Base-by-base conservation (phyloP, 2,888 invertebrate genomes). In the Capitulum mitella region DNA sequence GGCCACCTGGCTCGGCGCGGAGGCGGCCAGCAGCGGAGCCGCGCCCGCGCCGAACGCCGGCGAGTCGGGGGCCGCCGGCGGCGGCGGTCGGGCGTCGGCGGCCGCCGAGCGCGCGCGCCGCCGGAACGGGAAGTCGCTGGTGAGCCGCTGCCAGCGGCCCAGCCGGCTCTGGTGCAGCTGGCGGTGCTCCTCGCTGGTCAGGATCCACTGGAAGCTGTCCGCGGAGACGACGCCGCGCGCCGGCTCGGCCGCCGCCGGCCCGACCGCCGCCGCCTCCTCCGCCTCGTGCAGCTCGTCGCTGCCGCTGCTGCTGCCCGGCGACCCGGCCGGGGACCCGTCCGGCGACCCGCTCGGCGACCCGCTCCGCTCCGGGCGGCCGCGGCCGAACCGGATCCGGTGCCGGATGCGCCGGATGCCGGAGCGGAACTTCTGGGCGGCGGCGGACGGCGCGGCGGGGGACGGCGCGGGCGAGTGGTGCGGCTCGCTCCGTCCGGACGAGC, bases 151-250 rank as follows among this genome's bases (percentile, higher is more conserved):
- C 70, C 70, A 70, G n/a, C 70, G 70, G 8, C 37, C 70, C 26
- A 26, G 26, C 6, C 70, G 37, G 6, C 40, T 40, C 70, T 37
- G 70, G 3, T 58, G 58, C 58, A 58, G 29, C 8, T 58, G 58
- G 29, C 29, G 58, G 29, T 29, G 58, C 70, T 70, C 70, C 40
- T 70, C 70, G 10, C 40, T 37, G 8, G 70, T 70, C 70, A 70
- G 70, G 40, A 70, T 70, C 70, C 70, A 70, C 19, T 40, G 70
- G 70, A 70, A 70, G 22, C 70, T 70, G 26, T 70, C 70, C 19
- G 70, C 26, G 6, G 70, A 70, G 19, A 70, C 37, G 40, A 34
- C 19, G 19, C 37, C 70, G 40, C 12, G 70, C 37, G 37, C 29
- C 29, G n/a, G 58, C n/a, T 29, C 10, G 58, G n/a, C 58, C 0